phyloP scores from a whole-genome alignment of 2,113 vertebrate genomes.

The Motacilla tschutschensis region DNA sequence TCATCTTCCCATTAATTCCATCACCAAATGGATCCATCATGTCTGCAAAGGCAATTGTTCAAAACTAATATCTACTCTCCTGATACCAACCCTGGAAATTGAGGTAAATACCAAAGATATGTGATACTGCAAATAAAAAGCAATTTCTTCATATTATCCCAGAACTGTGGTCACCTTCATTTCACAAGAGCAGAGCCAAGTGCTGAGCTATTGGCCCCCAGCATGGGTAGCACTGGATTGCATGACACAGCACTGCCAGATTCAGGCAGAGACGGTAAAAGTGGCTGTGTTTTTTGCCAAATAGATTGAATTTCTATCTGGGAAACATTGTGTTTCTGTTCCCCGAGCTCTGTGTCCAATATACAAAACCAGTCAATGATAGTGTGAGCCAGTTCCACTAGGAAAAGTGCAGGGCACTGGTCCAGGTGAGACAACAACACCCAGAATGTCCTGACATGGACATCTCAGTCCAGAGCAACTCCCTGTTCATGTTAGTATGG shows the following conservation, averaged over 20 bases:
- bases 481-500: neutral
- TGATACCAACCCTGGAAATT: neutral
- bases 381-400: no score
- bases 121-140: neutral
- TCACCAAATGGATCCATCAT: neutral
- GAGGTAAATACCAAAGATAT: neutral
- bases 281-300: neutral
- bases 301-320: neutral
- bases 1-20: neutral
- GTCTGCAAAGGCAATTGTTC: conserved; percentile 20
- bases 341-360: neutral
- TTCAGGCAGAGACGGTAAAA: neutral
- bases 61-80: neutral
- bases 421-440: neutral
- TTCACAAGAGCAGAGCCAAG: neutral
- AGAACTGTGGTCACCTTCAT: neutral
- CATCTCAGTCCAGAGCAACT: neutral
- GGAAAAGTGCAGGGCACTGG: neutral
- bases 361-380: neutral
- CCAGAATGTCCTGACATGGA: neutral
- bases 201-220: neutral
- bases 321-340: neutral
- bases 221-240: fast-evolving
- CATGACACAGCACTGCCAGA: neutral
- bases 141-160: neutral